Evolutionary conservation across 2,113 vertebrate genomes (phyloP).

Genomic region (Ceyx cyanopectus): DNA sequence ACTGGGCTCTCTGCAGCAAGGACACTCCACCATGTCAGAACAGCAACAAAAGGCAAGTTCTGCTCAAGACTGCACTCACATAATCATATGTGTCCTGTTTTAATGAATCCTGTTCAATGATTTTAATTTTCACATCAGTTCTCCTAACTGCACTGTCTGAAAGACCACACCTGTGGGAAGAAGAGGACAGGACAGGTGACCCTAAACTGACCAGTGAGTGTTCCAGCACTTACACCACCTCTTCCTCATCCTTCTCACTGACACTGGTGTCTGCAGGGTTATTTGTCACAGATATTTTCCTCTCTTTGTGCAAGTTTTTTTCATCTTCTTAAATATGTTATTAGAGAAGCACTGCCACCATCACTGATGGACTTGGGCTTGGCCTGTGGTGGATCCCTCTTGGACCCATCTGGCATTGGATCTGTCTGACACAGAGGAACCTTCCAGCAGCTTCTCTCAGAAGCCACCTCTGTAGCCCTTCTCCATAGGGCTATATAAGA

Average conservation of each 20-base stretch:
- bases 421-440: neutral
- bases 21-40: neutral
- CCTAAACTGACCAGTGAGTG: no score
- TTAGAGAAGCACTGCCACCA: neutral
- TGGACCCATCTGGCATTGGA: neutral
- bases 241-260: neutral
- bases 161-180: no score
- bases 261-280: neutral
- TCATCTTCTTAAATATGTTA: neutral
- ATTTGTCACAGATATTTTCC: neutral
- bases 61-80: neutral
- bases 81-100: neutral
- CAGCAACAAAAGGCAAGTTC: neutral
- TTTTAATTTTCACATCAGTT: no score
- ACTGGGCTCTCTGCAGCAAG: constrained; percentile 43
- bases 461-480: neutral
- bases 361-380: neutral
- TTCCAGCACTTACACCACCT: neutral
- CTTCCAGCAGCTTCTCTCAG: neutral
- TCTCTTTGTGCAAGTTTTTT: neutral
- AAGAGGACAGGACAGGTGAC: no score
- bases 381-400: neutral
- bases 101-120: no score
- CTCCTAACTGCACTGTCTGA: no score
- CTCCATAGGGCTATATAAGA: neutral